Conservation (phyloP, 2,797 vertebrate species). For the Siniperca undulata region DNA sequence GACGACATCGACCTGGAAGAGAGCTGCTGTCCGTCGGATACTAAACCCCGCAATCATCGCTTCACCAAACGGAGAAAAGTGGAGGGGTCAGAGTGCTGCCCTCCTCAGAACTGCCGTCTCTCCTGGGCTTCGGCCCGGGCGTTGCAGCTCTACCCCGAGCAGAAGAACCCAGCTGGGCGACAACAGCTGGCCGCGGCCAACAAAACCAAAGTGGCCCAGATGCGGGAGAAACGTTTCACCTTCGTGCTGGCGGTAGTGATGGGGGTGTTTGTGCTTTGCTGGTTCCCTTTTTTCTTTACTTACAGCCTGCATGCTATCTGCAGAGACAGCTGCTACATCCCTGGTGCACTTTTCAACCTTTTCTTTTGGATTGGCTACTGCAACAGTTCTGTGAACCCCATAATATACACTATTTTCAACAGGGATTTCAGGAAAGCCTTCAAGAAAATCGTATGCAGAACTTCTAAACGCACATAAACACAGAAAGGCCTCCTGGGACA, state of each 20-base stretch:
- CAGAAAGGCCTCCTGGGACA: conserved; percentile 16
- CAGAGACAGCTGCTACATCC: conserved; percentile 85
- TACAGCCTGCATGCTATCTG: conserved; percentile 88
- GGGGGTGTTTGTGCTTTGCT: conserved; percentile 89
- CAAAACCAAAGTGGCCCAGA: conserved; percentile 88
- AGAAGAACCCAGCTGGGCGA: conserved; percentile 61
- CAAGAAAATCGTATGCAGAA: conserved; percentile 88
- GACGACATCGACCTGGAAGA: conserved; percentile 90
- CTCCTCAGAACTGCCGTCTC: conserved; percentile 82
- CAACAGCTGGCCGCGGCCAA: conserved; percentile 79
- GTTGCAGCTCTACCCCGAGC: conserved; percentile 77
- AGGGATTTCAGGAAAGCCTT: conserved; percentile 89
- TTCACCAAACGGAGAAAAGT: conserved; percentile 83
- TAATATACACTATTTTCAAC: conserved; percentile 90
- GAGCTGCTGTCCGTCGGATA: conserved; percentile 83
- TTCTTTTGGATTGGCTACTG: conserved; percentile 92
- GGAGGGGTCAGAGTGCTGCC: conserved; percentile 82
- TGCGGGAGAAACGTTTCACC: conserved; percentile 89
- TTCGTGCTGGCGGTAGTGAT: conserved; percentile 89
- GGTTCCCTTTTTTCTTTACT: conserved; percentile 91
- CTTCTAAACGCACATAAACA: conserved; percentile 74
- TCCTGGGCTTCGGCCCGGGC: conserved; percentile 86
- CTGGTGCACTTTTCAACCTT: conserved; percentile 85
- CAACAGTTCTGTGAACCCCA: conserved; percentile 89
- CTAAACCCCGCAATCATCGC: conserved; percentile 79